Conservation (phyloP, 2,797 vertebrate species). For the Molothrus aeneus region DNA sequence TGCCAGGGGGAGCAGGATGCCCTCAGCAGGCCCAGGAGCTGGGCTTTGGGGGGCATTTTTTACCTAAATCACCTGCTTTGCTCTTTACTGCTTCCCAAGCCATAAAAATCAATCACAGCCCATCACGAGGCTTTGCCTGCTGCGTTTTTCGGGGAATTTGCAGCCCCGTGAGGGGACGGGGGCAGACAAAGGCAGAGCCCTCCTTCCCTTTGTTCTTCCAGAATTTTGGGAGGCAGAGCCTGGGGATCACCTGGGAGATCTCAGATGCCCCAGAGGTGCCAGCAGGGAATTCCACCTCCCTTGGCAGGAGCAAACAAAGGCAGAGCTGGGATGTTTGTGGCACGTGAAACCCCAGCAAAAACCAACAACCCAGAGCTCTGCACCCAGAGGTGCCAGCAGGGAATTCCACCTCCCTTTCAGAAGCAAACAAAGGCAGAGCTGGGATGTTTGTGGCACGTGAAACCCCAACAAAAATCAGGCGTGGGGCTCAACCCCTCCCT, state of each 20-base stretch:
- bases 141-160: rapidly evolving
- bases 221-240: background rate
- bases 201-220: background rate
- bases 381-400: background rate
- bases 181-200: background rate
- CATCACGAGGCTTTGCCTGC: background rate
- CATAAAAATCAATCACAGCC: background rate
- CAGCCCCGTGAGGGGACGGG: rapidly evolving
- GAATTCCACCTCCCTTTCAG: background rate
- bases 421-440: background rate
- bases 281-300: background rate
- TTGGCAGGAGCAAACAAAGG: background rate
- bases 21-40: background rate
- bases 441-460: background rate
- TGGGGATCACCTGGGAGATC: background rate
- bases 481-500: background rate
- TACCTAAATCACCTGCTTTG: background rate
- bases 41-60: background rate
- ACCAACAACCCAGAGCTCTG: too few relatives aligned
- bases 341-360: background rate
- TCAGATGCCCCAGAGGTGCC: background rate
- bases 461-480: background rate
- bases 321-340: background rate
- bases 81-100: background rate
- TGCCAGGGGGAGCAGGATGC: background rate